phyloP scores from a whole-genome alignment of 2,113 vertebrate genomes.

The Donacobius atricapilla region DNA sequence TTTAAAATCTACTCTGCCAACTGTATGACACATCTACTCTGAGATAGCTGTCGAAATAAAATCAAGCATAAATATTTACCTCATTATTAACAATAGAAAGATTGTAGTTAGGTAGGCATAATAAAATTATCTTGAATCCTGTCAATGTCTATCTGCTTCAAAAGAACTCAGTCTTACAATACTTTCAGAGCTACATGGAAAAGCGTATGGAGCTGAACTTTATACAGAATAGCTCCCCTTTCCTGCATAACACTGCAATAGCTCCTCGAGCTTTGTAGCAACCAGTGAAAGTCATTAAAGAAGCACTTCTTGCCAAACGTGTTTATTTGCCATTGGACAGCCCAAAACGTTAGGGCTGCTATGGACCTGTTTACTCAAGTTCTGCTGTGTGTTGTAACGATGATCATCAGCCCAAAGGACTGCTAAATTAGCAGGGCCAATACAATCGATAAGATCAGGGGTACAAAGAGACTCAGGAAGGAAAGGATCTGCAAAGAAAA shows the following conservation, averaged over 20 bases:
- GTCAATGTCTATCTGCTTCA: constrained; percentile 42
- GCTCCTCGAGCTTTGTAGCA: not conserved
- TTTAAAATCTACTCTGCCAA: constrained; percentile 66
- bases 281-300: constrained; percentile 27
- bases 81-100: constrained; percentile 68
- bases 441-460: constrained; percentile 65
- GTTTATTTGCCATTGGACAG: constrained; percentile 52
- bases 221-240: not conserved
- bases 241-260: not conserved
- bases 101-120: constrained; percentile 20
- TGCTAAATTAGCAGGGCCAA: constrained; percentile 73
- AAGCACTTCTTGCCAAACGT: constrained; percentile 9
- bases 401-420: constrained; percentile 65
- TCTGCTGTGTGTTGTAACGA: constrained; percentile 61
- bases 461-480: constrained; percentile 35
- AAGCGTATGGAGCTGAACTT: not conserved
- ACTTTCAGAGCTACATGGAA: not conserved
- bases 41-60: constrained; percentile 67
- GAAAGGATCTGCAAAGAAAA: constrained; percentile 56
- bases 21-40: constrained; percentile 28
- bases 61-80: constrained; percentile 71
- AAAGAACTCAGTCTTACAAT: constrained; percentile 17
- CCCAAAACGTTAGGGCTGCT: constrained; percentile 27
- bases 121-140: constrained; percentile 62
- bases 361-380: constrained; percentile 41